Evolutionary conservation across 2,888 invertebrate species (phyloP), one percentile per base, ranked within the genome.

Genomic region (Nemoura dubitans): DNA sequence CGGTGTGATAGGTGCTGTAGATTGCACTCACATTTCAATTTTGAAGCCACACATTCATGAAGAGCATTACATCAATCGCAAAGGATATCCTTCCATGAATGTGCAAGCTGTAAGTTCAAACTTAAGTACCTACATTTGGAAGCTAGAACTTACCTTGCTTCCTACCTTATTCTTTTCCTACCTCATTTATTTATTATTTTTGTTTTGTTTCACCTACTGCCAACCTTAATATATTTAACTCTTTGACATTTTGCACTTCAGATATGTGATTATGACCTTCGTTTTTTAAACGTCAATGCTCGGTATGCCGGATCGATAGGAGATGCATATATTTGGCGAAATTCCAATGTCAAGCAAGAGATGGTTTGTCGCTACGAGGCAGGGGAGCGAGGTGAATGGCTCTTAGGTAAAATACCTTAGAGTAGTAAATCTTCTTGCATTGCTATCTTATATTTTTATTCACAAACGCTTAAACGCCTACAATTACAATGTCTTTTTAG

Each of bases 1-100:
- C n/a, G 88, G 88, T 29, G 87, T 86, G 36, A 88, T 88, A 76
- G 88, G 88, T 43, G 88, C 88, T 14, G 86, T 89, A 26, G 89
- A 89, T 78, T 88, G 89, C 77, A 88, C 88, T 14, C 87, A 86
- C 77, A 78, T 88, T 14, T 59, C 83, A 27, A 42, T 86, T 16
- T 59, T 86, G 16, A 16, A 76, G n/a, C 86, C 86, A 14, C 25
- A 28, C 10, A n/a, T 76, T 25, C 59, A 86, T 76, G 83, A 83
- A 76, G 83, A 76, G 16, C 83, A 83, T 27, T 86, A 83, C 77
- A 83, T 86, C 21, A 86, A 86, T 77, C 76, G 77, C 26, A 86
- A 86, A 21, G 77, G 77, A 14, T 86, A 76, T 30, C 83, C 59
- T 30, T 86, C 86, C 14, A 83, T 83, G 26, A 86, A 86, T 86